Percentiles rank a stretch among this genome's conserved stretches.
Evolutionary conservation across 2,888 invertebrate species (phyloP).

Genomic region (Pterobdella sp.): DNA sequence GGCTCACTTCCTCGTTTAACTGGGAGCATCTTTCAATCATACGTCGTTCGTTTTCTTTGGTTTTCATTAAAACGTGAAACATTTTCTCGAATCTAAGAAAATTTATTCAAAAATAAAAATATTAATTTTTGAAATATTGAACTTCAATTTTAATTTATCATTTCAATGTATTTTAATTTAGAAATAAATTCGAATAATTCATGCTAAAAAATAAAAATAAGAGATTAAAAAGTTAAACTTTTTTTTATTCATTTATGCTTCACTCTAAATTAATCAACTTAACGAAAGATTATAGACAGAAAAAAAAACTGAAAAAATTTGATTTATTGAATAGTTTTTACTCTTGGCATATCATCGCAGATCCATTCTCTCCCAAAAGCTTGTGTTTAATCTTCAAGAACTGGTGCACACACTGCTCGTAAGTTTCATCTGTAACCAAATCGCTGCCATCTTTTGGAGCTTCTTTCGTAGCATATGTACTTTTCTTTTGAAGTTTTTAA

Average conservation of each 20-base stretch:
- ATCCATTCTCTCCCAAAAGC: conserved; percentile 19
- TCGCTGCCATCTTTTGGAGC: conserved; percentile 2
- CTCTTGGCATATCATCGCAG: conserved; percentile 20
- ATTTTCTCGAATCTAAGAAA: conserved; percentile 22
- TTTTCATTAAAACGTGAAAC: conserved; percentile 25
- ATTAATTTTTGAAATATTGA: too few species aligned
- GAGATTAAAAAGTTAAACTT: neutral
- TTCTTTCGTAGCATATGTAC: neutral
- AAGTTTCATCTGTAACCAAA: conserved; percentile 24
- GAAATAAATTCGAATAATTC: too few species aligned
- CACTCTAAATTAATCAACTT: neutral
- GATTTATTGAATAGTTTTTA: conserved; percentile 3
- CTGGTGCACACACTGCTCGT: conserved; percentile 1
- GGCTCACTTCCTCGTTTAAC: conserved; percentile 20
- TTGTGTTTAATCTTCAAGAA: conserved; percentile 23
- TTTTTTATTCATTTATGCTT: neutral
- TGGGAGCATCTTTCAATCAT: conserved; percentile 28
- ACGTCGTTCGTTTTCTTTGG: conserved; percentile 25
- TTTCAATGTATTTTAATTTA: too few species aligned
- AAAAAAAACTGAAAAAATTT: neutral
- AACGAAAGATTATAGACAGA: neutral
- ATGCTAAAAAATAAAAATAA: too few species aligned
- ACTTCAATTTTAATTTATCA: too few species aligned
- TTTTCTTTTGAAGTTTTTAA: conserved; percentile 3
- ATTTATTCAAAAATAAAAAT: too few species aligned